phyloP scores from a whole-genome alignment of 2,797 vertebrate genomes.

The Columba guinea region DNA sequence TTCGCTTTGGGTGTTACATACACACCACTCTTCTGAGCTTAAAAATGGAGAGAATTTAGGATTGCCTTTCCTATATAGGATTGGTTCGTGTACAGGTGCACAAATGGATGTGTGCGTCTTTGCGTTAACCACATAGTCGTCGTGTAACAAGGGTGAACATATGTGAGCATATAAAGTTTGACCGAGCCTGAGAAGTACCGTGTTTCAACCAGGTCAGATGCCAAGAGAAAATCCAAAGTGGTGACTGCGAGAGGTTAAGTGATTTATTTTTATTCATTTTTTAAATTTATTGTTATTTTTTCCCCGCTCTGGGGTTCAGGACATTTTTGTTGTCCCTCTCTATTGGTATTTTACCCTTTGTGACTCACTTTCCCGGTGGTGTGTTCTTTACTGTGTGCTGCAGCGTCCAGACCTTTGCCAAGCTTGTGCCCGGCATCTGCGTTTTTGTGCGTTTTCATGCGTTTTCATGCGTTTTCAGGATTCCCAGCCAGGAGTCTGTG shows the following conservation, averaged over 20 bases:
- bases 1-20: background rate
- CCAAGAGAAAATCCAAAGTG: background rate
- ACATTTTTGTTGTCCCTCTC: background rate
- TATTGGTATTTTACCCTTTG: background rate
- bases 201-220: background rate
- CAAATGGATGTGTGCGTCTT: background rate
- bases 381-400: background rate
- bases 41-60: background rate
- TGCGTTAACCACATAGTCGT: background rate
- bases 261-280: background rate
- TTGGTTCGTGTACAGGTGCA: background rate
- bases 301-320: background rate
- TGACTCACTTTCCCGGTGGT: background rate
- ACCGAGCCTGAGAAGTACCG: background rate
- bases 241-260: background rate
- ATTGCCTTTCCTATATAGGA: background rate
- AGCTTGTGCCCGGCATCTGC: background rate
- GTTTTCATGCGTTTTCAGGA: background rate
- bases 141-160: background rate
- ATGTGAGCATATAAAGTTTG: background rate
- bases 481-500: background rate
- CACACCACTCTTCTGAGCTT: rapidly evolving
- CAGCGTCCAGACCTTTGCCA: background rate
- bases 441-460: background rate
- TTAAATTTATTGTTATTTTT: background rate